A percentile compares a stretch with the other conserved stretches of the same genome.
These are phyloP conservation scores for Tamandua tetradactyla DNA, from an alignment of 2,797 vertebrate species.

Conservation along the genomic window DNA sequence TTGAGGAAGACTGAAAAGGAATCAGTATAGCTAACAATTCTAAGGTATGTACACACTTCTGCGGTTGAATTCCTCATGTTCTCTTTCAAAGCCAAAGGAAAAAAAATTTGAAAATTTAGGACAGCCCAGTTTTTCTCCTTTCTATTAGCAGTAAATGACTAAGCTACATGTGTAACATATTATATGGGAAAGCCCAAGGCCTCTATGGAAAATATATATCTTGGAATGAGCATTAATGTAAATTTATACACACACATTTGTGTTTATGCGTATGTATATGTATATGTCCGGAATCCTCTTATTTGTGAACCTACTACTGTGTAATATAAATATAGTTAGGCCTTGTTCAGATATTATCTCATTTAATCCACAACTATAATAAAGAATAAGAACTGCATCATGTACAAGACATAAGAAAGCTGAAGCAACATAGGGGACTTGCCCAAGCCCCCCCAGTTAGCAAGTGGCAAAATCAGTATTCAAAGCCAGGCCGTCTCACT, in stretches of 20 bases:
- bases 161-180: neutral
- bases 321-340: neutral
- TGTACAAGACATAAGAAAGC: neutral
- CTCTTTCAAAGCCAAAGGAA: constrained; percentile 33
- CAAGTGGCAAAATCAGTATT: neutral
- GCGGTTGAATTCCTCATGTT: neutral
- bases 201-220: neutral
- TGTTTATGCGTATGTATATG: neutral
- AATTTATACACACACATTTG: neutral
- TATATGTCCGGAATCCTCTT: neutral
- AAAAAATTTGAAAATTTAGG: constrained; percentile 43
- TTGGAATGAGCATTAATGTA: neutral
- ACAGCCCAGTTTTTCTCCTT: neutral
- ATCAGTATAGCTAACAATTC: neutral
- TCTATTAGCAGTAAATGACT: neutral
- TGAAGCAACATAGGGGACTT: neutral
- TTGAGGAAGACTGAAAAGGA: neutral
- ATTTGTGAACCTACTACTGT: neutral
- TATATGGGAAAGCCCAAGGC: neutral
- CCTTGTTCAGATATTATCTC: neutral
- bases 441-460: neutral
- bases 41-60: neutral
- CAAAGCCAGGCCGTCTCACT: neutral
- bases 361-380: neutral
- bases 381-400: neutral